These are phyloP conservation scores for Cataglyphis cursor DNA, from an alignment of 2,888 invertebrate species.

Conservation along the genomic window DNA sequence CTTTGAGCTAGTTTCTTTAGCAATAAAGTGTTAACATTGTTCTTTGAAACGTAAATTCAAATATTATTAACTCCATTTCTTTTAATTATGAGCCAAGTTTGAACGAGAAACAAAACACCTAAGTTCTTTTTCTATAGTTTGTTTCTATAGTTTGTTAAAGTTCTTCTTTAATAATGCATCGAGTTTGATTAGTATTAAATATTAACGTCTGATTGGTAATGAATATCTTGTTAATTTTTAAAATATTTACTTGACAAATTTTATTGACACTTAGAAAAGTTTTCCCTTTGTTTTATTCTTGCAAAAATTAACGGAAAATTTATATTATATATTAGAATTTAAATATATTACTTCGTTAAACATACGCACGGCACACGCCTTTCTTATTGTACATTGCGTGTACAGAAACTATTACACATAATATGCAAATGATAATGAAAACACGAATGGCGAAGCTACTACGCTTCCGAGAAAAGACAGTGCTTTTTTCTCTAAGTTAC, in stretches of 20 bases:
- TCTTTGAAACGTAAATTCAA: neutral
- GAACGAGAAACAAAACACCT: neutral
- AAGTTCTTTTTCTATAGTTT: neutral
- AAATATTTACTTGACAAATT: neutral
- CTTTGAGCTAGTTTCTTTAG: too few relatives aligned
- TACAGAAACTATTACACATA: slow-evolving; percentile 3
- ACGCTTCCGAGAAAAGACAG: slow-evolving; percentile 10
- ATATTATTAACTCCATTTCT: neutral
- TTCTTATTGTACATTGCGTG: slow-evolving; percentile 15
- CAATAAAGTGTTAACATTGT: neutral
- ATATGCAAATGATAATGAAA: neutral
- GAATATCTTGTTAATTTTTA: neutral
- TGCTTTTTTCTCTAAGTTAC: neutral
- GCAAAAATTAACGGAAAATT: neutral
- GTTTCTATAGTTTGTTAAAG: too few relatives aligned
- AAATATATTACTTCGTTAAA: neutral
- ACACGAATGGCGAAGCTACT: neutral
- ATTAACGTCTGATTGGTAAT: too few relatives aligned
- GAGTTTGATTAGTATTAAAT: neutral
- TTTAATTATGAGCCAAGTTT: neutral
- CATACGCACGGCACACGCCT: neutral
- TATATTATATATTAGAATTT: neutral
- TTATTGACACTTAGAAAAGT: neutral
- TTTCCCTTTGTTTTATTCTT: neutral
- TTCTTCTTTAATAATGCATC: neutral